phyloP scores from a whole-genome alignment of 2,797 vertebrate species.

The Argentina silus region DNA sequence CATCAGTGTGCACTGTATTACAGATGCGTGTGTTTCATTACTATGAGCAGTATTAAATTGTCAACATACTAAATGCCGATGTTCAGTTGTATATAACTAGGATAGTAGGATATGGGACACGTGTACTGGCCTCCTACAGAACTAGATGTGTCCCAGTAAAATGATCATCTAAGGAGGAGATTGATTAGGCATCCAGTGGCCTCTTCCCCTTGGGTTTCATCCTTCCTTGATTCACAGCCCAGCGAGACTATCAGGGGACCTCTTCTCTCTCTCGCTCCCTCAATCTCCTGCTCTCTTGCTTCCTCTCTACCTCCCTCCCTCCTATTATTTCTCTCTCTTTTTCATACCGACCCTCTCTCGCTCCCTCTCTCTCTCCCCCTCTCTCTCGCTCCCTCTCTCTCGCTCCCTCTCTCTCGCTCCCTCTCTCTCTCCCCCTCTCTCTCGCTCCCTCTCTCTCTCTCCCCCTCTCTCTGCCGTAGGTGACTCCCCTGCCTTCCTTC shows the following conservation, averaged over 20 bases:
- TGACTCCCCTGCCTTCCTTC: too few relatives aligned
- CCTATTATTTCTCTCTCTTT: constrained; percentile 23
- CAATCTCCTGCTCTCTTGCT: constrained; percentile 25
- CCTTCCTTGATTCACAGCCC: background rate
- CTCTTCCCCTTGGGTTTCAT: background rate
- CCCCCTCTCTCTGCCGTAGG: background rate
- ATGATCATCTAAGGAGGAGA: background rate
- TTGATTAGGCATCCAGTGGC: background rate
- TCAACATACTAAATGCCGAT: too few relatives aligned
- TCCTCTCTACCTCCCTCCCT: constrained; percentile 32
- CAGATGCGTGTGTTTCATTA: too few relatives aligned
- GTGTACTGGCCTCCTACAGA: background rate
- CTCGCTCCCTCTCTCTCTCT: background rate
- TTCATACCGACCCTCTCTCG: constrained; percentile 27
- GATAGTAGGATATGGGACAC: background rate
- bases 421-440: constrained; percentile 2
- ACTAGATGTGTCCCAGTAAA: background rate
- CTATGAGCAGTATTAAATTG: too few relatives aligned
- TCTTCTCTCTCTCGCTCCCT: constrained; percentile 16
- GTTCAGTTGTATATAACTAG: too few relatives aligned
- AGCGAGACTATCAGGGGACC: background rate
- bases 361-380: background rate
- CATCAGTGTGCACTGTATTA: background rate
- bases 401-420: constrained; percentile 22
- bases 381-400: background rate